Percentiles rank a stretch among this genome's conserved stretches.
Conservation (phyloP, 2,797 vertebrate species). For the Hydrophis major region DNA sequence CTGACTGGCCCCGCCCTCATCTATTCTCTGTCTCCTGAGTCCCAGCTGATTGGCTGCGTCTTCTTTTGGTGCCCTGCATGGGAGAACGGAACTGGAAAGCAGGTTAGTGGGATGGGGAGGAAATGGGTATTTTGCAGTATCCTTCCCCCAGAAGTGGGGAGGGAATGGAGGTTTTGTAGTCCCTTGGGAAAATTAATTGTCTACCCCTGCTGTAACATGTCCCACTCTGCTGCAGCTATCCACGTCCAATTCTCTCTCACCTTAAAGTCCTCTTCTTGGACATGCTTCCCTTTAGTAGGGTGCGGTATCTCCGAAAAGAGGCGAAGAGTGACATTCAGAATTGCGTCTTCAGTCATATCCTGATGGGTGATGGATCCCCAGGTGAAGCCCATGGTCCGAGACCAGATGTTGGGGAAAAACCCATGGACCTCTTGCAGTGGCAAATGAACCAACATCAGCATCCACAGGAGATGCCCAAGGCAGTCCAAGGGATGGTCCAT, state of each 20-base stretch:
- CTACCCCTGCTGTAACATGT: no score
- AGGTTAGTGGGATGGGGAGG: no score
- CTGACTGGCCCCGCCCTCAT: no score
- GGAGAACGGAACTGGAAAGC: no score
- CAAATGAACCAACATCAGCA: constrained; percentile 69
- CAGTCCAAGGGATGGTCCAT: constrained; percentile 42
- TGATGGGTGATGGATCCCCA: constrained; percentile 85
- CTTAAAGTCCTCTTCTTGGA: constrained; percentile 65
- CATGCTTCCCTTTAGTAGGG: constrained; percentile 31
- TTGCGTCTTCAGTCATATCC: constrained; percentile 81
- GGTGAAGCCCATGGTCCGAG: constrained; percentile 75
- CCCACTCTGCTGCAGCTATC: background rate
- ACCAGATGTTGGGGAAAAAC: constrained; percentile 88
- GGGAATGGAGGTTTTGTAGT: no score
- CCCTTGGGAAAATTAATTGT: no score
- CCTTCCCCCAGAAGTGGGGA: no score
- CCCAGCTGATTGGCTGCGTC: no score
- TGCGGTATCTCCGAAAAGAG: constrained; percentile 67
- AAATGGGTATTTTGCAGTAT: no score
- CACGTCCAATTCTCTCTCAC: constrained; percentile 34
- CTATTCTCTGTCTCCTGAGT: no score
- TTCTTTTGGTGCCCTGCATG: no score
- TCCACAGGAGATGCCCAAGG: constrained; percentile 36
- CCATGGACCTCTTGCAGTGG: constrained; percentile 55
- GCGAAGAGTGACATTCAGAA: constrained; percentile 79